A percentile compares a stretch with the other conserved stretches of the same genome.
These are phyloP conservation scores for Drosophila atripex DNA, from an alignment of 2,888 invertebrate species.

Conservation along the genomic window DNA sequence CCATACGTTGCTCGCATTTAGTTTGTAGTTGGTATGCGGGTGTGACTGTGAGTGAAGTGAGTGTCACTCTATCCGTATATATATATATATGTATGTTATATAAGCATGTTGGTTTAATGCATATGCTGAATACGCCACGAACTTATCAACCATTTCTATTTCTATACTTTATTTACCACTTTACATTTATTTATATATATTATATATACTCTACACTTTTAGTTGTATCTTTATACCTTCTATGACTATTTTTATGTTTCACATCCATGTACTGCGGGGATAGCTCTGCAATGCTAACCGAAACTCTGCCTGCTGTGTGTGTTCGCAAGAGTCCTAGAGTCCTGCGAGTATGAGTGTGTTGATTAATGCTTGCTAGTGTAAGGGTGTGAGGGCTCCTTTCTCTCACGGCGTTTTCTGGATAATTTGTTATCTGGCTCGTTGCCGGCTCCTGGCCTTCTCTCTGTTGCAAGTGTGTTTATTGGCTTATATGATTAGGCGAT, in stretches of 20 bases:
- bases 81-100: conserved; percentile 29
- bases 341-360: conserved; percentile 21
- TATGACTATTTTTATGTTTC: conserved; percentile 39
- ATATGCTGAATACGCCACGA: conserved; percentile 44
- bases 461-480: conserved; percentile 37
- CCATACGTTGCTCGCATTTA: conserved; percentile 27
- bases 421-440: conserved; percentile 32
- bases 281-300: conserved; percentile 6
- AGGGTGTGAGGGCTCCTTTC: conserved; percentile 9
- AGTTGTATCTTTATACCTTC: conserved; percentile 26
- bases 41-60: conserved; percentile 11
- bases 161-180: conserved; percentile 35
- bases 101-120: conserved; percentile 44
- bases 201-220: conserved; percentile 39
- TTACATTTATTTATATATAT: conserved; percentile 29
- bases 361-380: conserved; percentile 39
- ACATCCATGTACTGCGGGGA: conserved; percentile 39
- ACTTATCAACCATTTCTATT: conserved; percentile 38
- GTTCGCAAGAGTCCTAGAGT: conserved; percentile 2
- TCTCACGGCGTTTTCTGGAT: conserved; percentile 11
- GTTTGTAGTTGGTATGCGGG: conserved; percentile 15
- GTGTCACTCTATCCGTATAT: conserved; percentile 18
- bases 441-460: conserved; percentile 1
- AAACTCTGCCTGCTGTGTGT: conserved; percentile 9
- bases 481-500: conserved; percentile 47